Percentiles rank a stretch among this genome's conserved stretches.
Evolutionary conservation across 2,797 vertebrate genomes (phyloP).

Genomic region (Caiman crocodilus): DNA sequence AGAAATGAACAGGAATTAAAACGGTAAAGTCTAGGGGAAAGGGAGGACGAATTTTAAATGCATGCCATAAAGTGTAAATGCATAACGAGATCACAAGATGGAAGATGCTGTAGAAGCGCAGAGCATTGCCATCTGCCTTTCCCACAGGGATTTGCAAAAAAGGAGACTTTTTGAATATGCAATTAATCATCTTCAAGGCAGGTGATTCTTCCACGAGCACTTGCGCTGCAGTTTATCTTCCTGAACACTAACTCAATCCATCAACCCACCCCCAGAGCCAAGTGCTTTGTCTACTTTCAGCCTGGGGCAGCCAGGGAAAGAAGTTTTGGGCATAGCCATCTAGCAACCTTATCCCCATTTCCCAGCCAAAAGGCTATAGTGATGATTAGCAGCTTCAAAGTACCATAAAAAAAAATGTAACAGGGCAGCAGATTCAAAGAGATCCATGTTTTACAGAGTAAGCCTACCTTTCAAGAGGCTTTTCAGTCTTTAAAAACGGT

Average conservation of each 20-base stretch:
- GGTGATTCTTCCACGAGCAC: not conserved
- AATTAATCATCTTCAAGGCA: not conserved
- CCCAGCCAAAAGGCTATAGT: not conserved
- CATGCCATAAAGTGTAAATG: not conserved
- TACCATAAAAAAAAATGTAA: constrained; percentile 10
- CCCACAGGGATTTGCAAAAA: not conserved
- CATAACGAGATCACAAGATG: not conserved
- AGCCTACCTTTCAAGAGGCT: not conserved
- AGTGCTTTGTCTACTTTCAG: not conserved
- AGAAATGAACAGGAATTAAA: too few relatives aligned
- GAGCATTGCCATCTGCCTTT: not conserved
- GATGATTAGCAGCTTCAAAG: not conserved
- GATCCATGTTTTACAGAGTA: rapidly evolving
- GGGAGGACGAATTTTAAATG: not conserved
- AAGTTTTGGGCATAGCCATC: not conserved
- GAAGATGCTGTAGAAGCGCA: not conserved
- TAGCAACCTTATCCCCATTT: not conserved
- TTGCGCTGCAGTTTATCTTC: not conserved
- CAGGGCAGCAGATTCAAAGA: not conserved
- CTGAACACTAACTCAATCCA: not conserved
- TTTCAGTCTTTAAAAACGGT: not conserved
- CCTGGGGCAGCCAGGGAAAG: not conserved
- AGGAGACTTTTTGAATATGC: not conserved
- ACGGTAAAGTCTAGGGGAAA: not conserved
- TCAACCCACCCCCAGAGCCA: not conserved